phyloP scores from a whole-genome alignment of 2,888 invertebrate species.

The Elysia crispata region DNA sequence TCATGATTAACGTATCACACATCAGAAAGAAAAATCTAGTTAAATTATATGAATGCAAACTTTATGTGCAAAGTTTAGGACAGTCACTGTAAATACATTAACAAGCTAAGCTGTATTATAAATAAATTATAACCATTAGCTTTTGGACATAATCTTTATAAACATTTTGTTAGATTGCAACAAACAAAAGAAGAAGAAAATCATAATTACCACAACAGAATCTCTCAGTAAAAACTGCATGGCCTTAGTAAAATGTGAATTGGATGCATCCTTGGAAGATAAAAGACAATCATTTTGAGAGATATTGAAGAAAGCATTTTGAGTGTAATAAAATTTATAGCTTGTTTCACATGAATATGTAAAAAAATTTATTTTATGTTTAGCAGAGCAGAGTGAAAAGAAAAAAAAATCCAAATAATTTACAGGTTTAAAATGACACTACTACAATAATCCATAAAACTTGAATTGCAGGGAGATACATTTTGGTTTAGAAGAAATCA shows the following conservation, averaged over 20 bases:
- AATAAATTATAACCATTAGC: background rate
- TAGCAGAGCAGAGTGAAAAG: background rate
- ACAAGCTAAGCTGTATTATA: too few species aligned
- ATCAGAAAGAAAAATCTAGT: background rate
- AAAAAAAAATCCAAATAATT: background rate
- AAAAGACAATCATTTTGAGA: background rate
- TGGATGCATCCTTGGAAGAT: slow-evolving; percentile 67
- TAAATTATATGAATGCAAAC: background rate
- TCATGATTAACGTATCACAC: background rate
- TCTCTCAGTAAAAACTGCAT: slow-evolving; percentile 73
- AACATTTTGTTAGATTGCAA: background rate
- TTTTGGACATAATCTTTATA: too few species aligned
- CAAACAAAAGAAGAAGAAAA: background rate
- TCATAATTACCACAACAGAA: slow-evolving; percentile 63
- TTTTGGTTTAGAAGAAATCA: background rate
- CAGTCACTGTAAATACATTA: background rate
- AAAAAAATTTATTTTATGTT: background rate
- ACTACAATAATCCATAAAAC: too few species aligned
- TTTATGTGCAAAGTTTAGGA: background rate
- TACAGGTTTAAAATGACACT: background rate
- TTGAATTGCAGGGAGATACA: too few species aligned
- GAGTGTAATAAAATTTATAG: background rate
- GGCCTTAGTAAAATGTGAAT: slow-evolving; percentile 69
- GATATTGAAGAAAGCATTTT: background rate
- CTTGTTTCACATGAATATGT: background rate